Evolutionary conservation across 2,113 vertebrate species (phyloP).

Genomic region (Lasiurus borealis): DNA sequence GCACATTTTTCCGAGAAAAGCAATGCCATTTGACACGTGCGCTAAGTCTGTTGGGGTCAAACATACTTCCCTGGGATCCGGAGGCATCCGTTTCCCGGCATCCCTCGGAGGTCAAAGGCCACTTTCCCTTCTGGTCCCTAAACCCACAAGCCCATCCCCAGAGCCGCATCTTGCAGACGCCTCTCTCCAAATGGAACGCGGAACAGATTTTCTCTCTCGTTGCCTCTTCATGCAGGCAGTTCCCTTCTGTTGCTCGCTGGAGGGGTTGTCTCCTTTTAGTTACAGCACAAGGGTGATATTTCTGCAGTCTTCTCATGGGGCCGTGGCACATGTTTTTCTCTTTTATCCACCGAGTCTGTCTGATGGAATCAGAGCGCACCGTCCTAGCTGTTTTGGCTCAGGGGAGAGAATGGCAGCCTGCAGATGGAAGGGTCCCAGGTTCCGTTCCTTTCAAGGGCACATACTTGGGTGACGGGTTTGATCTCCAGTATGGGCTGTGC

Average conservation of each 20-base stretch:
- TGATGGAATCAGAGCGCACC: neutral
- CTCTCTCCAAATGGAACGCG: conserved; percentile 54
- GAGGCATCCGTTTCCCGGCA: conserved; percentile 68
- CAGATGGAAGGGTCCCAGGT: no score
- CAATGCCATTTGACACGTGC: conserved; percentile 60
- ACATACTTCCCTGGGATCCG: conserved; percentile 53
- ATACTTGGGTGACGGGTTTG: no score
- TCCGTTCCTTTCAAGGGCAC: no score
- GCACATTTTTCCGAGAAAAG: conserved; percentile 18
- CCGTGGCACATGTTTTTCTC: neutral
- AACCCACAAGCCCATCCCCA: neutral
- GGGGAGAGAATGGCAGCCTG: no score
- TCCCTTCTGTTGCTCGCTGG: conserved; percentile 71
- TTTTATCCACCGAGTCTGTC: conserved; percentile 32
- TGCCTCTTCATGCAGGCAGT: conserved; percentile 64
- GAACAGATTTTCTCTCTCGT: conserved; percentile 70
- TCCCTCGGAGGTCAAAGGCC: conserved; percentile 58
- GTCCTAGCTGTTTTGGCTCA: no score
- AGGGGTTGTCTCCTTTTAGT: conserved; percentile 67
- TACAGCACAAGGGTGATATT: neutral
- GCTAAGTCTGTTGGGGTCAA: conserved; percentile 49
- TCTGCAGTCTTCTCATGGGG: conserved; percentile 35
- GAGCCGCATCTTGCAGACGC: neutral
- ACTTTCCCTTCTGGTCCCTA: conserved; percentile 71
- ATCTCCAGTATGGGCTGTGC: no score